Conservation (phyloP, 2,797 vertebrate species). For the Petrocephalus schoutedeni region DNA sequence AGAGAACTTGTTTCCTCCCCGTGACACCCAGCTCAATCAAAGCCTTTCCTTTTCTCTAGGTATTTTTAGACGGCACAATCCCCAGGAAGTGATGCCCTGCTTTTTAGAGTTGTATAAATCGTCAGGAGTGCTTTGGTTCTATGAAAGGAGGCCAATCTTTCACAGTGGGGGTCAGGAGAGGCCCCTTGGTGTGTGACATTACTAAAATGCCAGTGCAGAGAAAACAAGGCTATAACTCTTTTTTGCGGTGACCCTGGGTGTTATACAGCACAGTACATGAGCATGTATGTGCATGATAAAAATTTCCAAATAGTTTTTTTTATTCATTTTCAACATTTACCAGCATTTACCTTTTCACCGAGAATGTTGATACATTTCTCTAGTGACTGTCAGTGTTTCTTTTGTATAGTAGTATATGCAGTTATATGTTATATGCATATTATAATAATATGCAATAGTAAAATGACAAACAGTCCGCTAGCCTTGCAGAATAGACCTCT, state of each 20-base stretch:
- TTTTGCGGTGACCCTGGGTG: not conserved
- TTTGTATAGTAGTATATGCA: not conserved
- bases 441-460: not conserved
- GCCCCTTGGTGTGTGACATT: conserved; percentile 15
- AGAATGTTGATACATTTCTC: not conserved
- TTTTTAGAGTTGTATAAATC: conserved; percentile 42
- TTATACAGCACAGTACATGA: not conserved
- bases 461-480: not conserved
- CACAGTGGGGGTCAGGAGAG: not conserved
- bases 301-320: not conserved
- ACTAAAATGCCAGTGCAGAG: not conserved
- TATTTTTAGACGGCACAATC: conserved; percentile 57
- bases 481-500: not conserved
- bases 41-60: conserved; percentile 38
- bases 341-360: not conserved
- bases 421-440: not conserved
- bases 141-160: not conserved
- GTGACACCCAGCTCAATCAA: conserved; percentile 33
- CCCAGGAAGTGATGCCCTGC: conserved; percentile 54
- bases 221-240: not conserved
- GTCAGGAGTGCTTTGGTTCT: not conserved
- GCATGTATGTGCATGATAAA: not conserved
- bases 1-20: conserved; percentile 34
- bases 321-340: not conserved
- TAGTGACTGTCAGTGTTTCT: not conserved